These are phyloP conservation scores for Glaucomys volans DNA, from an alignment of 2,113 vertebrate genomes.

Conservation along the genomic window DNA sequence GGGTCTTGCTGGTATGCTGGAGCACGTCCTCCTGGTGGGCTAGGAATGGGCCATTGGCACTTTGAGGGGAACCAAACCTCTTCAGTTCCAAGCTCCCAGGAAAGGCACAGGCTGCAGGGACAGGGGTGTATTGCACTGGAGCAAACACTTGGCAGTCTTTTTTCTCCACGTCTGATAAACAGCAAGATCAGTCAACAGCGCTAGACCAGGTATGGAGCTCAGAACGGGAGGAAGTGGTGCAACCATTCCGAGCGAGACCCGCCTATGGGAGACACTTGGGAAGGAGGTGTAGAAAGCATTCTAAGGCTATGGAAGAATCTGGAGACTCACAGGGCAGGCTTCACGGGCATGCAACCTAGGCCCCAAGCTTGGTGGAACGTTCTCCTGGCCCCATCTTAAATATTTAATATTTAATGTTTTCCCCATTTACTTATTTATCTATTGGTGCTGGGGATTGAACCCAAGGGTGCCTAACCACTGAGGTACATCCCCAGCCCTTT, in stretches of 20 bases:
- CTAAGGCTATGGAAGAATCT: not conserved
- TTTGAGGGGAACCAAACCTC: not conserved
- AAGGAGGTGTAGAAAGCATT: fast-evolving
- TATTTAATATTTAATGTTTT: not conserved
- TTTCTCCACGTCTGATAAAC: not conserved
- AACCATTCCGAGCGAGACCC: not conserved
- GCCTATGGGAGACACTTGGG: not conserved
- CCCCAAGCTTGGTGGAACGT: not conserved
- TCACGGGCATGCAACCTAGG: fast-evolving
- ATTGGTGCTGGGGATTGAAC: not conserved
- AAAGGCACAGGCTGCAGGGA: not conserved
- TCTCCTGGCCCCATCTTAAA: not conserved
- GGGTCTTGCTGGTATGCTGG: slow-evolving; percentile 24
- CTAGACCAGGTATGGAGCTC: too few relatives aligned
- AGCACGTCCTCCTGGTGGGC: slow-evolving; percentile 44
- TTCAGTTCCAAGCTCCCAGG: not conserved
- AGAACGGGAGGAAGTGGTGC: not conserved
- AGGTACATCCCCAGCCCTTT: not conserved
- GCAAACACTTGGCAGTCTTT: not conserved
- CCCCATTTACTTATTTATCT: too few relatives aligned
- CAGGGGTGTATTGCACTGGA: not conserved
- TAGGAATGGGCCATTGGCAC: not conserved
- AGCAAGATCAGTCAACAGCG: not conserved
- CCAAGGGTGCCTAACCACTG: too few relatives aligned
- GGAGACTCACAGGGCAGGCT: not conserved